Percentiles rank a stretch among this genome's conserved stretches.
Conservation (phyloP, 2,113 vertebrate species). For the Pseudonaja textilis region DNA sequence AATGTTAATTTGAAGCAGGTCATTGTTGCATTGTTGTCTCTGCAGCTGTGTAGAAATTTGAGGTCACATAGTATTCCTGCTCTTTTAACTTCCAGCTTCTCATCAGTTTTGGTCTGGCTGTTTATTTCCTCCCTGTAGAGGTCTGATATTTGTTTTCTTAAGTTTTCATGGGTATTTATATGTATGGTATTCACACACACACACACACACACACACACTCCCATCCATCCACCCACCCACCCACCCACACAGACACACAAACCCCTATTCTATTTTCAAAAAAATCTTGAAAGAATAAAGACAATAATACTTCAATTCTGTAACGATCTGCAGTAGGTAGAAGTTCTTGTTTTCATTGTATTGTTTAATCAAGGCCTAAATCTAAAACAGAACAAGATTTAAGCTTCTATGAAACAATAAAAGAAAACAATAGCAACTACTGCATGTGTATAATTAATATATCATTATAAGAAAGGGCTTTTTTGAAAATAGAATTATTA, state of each 20-base stretch:
- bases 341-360: neutral
- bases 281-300: conserved; percentile 39
- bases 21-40: too few species aligned
- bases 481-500: neutral
- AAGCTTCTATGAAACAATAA: conserved; percentile 48
- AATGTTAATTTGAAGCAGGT: too few species aligned
- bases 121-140: too few species aligned
- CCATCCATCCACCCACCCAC: neutral
- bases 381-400: conserved; percentile 29
- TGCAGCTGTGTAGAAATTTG: too few species aligned
- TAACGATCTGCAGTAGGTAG: conserved; percentile 25
- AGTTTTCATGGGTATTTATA: too few species aligned
- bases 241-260: conserved; percentile 39
- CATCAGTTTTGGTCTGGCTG: too few species aligned
- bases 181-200: too few species aligned
- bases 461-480: conserved; percentile 12
- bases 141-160: too few species aligned
- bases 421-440: conserved; percentile 27
- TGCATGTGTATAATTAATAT: conserved; percentile 28
- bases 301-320: conserved; percentile 49
- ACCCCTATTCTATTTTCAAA: conserved; percentile 7
- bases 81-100: too few species aligned
- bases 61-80: too few species aligned
- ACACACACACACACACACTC: neutral
- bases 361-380: neutral